A percentile compares a stretch with the other conserved stretches of the same genome.
These are phyloP conservation scores for Cladorhizidae sp. DNA, from an alignment of 37 sponge, comb jelly and placozoan genomes.

Conservation along the genomic window DNA sequence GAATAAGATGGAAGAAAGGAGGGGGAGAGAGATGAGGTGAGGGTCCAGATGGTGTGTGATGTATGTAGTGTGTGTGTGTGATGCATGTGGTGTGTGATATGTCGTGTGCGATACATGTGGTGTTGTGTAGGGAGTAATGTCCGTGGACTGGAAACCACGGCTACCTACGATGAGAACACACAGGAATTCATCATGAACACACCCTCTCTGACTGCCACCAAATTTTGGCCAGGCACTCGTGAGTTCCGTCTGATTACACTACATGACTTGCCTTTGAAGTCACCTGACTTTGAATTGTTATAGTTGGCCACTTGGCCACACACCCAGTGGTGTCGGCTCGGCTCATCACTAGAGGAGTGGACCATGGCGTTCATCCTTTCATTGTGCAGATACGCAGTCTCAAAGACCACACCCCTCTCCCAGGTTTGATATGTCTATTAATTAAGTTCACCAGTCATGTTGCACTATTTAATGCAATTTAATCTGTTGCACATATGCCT, in stretches of 20 bases:
- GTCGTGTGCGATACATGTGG: not conserved
- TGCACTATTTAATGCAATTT: too few species aligned
- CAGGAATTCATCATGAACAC: conserved; percentile 85
- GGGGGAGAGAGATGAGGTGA: not conserved
- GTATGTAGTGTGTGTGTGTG: not conserved
- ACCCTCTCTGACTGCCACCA: conserved; percentile 87
- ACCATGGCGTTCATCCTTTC: conserved; percentile 81
- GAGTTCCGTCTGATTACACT: conserved; percentile 16
- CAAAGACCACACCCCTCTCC: conserved; percentile 87
- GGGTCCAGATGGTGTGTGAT: not conserved
- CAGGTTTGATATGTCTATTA: conserved; percentile 83
- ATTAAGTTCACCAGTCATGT: too few species aligned
- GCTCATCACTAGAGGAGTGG: conserved; percentile 77
- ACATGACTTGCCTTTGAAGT: not conserved
- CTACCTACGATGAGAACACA: conserved; percentile 75
- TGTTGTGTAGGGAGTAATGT: conserved; percentile 63
- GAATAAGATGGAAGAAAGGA: too few species aligned
- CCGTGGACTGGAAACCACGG: conserved; percentile 91
- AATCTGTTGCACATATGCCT: too few species aligned
- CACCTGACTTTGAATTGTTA: not conserved
- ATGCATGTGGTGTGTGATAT: too few species aligned
- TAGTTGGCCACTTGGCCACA: conserved; percentile 83
- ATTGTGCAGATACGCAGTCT: conserved; percentile 87
- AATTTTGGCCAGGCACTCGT: conserved; percentile 94
- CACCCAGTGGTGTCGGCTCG: conserved; percentile 83